phyloP scores from a whole-genome alignment of 2,113 vertebrate species.

The Oncorhynchus masou region DNA sequence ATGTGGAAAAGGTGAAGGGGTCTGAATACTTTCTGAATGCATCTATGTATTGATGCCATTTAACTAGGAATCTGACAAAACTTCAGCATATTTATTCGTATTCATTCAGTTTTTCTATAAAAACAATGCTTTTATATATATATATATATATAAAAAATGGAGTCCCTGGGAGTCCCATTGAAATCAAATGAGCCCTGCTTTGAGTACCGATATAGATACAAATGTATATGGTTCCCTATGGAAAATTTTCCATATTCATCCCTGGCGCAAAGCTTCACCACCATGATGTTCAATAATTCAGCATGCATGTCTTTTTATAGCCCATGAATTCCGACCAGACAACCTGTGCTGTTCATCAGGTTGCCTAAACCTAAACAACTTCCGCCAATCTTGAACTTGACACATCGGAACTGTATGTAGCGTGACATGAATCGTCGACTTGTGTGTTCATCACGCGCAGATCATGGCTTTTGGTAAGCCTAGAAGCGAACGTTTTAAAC shows the following conservation, averaged over 20 bases:
- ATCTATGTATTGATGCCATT: too few species aligned
- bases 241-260: background rate
- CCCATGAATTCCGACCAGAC: slow-evolving; percentile 12
- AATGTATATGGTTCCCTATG: background rate
- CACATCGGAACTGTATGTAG: background rate
- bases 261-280: background rate
- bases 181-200: background rate
- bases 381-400: background rate
- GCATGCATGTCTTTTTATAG: slow-evolving; percentile 28
- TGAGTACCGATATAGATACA: background rate
- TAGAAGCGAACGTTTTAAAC: too few species aligned
- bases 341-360: slow-evolving; percentile 30
- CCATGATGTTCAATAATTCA: slow-evolving; percentile 51
- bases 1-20: too few species aligned
- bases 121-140: too few species aligned
- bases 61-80: too few species aligned
- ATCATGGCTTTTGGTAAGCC: background rate
- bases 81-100: too few species aligned
- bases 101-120: too few species aligned
- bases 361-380: background rate
- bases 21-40: too few species aligned
- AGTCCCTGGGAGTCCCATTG: too few species aligned
- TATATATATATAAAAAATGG: too few species aligned
- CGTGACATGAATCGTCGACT: background rate
- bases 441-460: background rate